A percentile compares a stretch with the other conserved stretches of the same genome.
These are phyloP conservation scores for Andrena hattorfiana DNA, from an alignment of 2,888 invertebrate genomes.

Conservation along the genomic window DNA sequence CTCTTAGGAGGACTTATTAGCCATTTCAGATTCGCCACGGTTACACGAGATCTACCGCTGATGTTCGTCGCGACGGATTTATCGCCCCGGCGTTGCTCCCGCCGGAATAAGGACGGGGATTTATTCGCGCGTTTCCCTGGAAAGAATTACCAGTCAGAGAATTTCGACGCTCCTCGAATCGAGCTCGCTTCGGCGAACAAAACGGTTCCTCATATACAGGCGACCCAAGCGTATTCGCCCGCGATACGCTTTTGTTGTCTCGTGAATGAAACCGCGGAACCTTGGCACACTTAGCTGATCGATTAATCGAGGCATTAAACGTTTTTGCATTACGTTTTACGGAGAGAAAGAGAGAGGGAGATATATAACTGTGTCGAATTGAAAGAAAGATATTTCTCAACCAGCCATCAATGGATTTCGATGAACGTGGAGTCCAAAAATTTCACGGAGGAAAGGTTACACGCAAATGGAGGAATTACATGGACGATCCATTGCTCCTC, in stretches of 20 bases:
- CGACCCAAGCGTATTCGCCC: constrained; percentile 7
- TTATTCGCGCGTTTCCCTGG: constrained; percentile 23
- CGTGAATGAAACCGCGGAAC: constrained; percentile 33
- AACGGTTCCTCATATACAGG: neutral
- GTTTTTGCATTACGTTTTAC: neutral
- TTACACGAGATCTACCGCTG: constrained; percentile 20
- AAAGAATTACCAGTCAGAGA: neutral
- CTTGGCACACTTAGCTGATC: constrained; percentile 36
- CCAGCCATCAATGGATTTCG: neutral
- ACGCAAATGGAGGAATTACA: constrained; percentile 1
- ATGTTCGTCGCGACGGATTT: constrained; percentile 34
- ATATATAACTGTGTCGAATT: neutral
- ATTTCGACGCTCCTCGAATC: neutral
- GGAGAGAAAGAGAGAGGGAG: neutral
- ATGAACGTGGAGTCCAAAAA: neutral
- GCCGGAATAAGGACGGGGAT: constrained; percentile 40
- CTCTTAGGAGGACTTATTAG: constrained; percentile 52
- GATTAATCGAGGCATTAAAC: constrained; percentile 19
- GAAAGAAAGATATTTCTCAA: neutral
- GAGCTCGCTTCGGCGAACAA: neutral
- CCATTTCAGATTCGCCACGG: constrained; percentile 38
- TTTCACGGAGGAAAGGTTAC: neutral
- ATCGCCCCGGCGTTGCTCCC: constrained; percentile 26
- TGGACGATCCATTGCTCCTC: constrained; percentile 25
- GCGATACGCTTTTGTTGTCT: constrained; percentile 8